Conservation (phyloP, 2,888 invertebrate species). For the Agrochola lota region DNA sequence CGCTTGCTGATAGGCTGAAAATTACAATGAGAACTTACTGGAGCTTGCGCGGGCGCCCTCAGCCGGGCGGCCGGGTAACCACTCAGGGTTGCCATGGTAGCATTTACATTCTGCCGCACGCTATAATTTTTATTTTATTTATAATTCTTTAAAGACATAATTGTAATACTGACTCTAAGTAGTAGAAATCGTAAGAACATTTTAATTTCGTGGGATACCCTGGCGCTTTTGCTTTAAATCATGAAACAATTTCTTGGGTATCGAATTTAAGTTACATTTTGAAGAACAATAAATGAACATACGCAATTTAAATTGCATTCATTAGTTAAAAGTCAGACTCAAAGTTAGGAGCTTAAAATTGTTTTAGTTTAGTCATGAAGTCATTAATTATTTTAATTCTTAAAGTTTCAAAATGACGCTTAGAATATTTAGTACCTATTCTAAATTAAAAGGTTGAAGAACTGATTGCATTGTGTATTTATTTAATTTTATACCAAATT, state of each 20-base stretch:
- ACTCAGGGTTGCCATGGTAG: too few species aligned
- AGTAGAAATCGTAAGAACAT: too few species aligned
- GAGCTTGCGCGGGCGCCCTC: too few species aligned
- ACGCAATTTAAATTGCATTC: conserved; percentile 36
- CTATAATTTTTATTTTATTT: too few species aligned
- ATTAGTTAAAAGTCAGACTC: conserved; percentile 1
- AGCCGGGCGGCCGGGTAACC: too few species aligned
- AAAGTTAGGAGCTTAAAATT: conserved; percentile 13
- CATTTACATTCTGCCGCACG: too few species aligned
- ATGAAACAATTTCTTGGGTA: neutral
- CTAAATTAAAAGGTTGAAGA: neutral
- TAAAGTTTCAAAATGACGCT: conserved; percentile 7
- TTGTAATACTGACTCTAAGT: too few species aligned
- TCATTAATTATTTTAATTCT: neutral
- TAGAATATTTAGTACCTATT: conserved; percentile 1
- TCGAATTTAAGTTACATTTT: neutral
- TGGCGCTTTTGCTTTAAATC: too few species aligned
- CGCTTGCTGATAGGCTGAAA: too few species aligned
- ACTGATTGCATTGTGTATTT: neutral
- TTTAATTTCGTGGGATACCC: too few species aligned
- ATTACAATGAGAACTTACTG: too few species aligned
- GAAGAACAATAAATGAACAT: neutral
- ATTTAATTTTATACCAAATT: neutral
- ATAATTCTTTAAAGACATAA: too few species aligned
- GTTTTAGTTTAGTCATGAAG: conserved; percentile 19